phyloP scores from a whole-genome alignment of 2,888 invertebrate species.

The Agrypnus murinus region DNA sequence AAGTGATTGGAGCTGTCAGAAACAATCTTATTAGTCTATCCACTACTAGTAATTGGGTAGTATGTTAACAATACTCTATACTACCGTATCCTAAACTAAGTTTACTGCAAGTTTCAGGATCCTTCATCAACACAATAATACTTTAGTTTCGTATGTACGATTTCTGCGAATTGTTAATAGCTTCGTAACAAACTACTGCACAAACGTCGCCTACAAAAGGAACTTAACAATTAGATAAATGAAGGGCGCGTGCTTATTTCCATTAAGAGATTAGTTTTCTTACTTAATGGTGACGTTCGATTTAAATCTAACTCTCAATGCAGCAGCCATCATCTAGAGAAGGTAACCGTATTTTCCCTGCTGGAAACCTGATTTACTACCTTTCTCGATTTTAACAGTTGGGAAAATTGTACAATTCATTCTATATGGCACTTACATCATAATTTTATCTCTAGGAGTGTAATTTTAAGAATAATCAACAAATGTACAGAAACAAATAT shows the following conservation, averaged over 20 bases:
- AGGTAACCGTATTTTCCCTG: too few relatives aligned
- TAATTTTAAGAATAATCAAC: too few relatives aligned
- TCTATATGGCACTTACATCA: too few relatives aligned
- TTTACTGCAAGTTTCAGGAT: background rate
- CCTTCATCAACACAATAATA: background rate
- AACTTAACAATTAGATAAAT: conserved; percentile 16
- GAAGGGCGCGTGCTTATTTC: conserved; percentile 10
- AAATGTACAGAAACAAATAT: too few relatives aligned
- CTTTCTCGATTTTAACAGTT: too few relatives aligned
- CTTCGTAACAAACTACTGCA: background rate
- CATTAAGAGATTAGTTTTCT: conserved; percentile 12
- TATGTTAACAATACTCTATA: conserved; percentile 2
- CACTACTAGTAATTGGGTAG: conserved; percentile 10
- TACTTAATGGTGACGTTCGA: conserved; percentile 3
- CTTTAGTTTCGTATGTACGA: background rate
- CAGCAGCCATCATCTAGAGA: background rate
- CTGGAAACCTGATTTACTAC: too few relatives aligned
- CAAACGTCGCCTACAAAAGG: background rate
- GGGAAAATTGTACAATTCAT: too few relatives aligned
- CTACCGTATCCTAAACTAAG: background rate
- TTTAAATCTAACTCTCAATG: background rate
- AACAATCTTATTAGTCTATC: conserved; percentile 15
- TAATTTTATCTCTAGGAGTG: too few relatives aligned
- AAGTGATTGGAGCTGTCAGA: conserved; percentile 22
- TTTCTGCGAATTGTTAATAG: conserved; percentile 10